Conservation (phyloP, 2,797 vertebrate genomes). For the Dromococcyx pavoninus region DNA sequence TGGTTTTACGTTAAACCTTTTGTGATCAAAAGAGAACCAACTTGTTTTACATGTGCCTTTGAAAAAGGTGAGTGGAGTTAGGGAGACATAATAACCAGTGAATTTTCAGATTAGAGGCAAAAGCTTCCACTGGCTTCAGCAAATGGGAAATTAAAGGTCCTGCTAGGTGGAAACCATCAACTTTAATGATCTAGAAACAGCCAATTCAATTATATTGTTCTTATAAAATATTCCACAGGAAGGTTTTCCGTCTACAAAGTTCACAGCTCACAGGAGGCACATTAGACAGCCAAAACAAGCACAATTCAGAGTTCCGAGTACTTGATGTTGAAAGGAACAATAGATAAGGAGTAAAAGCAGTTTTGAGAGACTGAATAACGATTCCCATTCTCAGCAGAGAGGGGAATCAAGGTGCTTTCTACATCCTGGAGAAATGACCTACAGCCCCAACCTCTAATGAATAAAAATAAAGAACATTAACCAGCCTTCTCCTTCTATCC, state of each 20-base stretch:
- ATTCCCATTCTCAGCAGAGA: background rate
- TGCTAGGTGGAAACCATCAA: background rate
- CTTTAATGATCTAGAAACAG: background rate
- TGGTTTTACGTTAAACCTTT: background rate
- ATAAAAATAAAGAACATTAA: background rate
- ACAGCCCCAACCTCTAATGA: background rate
- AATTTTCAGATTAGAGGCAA: background rate
- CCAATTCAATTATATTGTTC: background rate
- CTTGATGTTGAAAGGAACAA: background rate
- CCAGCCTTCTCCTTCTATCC: background rate
- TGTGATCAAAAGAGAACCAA: background rate
- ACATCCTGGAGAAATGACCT: background rate
- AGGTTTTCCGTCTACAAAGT: background rate
- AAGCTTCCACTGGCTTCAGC: background rate
- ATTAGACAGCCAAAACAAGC: background rate
- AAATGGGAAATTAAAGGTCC: background rate
- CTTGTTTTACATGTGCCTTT: background rate
- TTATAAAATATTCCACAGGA: background rate
- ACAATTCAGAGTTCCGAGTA: background rate
- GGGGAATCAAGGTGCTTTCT: background rate
- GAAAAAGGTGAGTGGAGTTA: background rate
- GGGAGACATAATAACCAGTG: background rate
- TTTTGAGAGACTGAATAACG: background rate
- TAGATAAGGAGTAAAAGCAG: background rate
- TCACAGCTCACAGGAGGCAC: background rate